Evolutionary conservation across 2,888 invertebrate species (phyloP).

Genomic region (Meta bourneti): DNA sequence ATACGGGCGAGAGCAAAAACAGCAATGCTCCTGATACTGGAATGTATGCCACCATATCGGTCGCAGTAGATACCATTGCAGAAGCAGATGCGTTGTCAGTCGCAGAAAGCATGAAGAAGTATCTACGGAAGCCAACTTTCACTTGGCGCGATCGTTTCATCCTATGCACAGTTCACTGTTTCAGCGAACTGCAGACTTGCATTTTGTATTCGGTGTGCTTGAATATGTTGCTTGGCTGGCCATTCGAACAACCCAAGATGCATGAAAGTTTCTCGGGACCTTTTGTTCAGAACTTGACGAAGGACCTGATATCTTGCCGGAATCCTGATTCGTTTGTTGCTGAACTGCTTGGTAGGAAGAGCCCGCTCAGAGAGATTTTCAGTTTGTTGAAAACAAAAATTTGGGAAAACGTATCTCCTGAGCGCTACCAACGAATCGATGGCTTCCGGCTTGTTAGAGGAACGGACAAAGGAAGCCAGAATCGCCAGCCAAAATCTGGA

Average conservation of each 20-base stretch:
- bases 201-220: conserved; percentile 79
- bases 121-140: conserved; percentile 75
- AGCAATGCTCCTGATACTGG: not conserved
- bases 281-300: conserved; percentile 77
- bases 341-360: conserved; percentile 79
- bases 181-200: conserved; percentile 80
- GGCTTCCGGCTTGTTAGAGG: conserved; percentile 3
- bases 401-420: conserved; percentile 6
- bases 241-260: conserved; percentile 34
- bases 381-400: conserved; percentile 27
- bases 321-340: conserved; percentile 73
- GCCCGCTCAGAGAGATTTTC: conserved; percentile 79
- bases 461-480: not conserved
- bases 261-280: conserved; percentile 66
- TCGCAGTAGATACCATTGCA: conserved; percentile 7
- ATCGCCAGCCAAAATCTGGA: not conserved
- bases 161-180: conserved; percentile 79
- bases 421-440: conserved; percentile 23
- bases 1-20: not conserved
- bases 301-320: conserved; percentile 66
- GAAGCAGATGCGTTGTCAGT: conserved; percentile 7
- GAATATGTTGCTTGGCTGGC: conserved; percentile 79
- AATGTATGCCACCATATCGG: not conserved
- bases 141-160: conserved; percentile 77
- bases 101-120: conserved; percentile 77